Evolutionary conservation across 2,113 vertebrate species (phyloP).

Genomic region (Loxodonta africana): DNA sequence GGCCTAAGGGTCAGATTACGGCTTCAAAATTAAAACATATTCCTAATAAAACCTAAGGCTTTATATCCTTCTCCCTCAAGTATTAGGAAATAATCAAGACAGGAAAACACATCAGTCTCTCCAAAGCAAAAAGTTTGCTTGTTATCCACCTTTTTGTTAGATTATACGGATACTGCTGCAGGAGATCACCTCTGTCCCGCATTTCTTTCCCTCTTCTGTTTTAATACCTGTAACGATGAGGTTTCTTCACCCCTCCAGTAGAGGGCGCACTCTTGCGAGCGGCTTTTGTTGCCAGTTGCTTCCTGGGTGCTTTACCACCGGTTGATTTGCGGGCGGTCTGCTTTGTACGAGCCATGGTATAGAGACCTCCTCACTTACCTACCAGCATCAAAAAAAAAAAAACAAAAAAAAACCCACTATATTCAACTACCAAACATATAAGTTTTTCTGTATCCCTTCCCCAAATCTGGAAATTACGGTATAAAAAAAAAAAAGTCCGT

Average conservation of each 20-base stretch:
- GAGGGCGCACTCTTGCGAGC: slow-evolving; percentile 91
- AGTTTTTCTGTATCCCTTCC: background rate
- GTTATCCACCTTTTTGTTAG: slow-evolving; percentile 17
- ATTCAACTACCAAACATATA: background rate
- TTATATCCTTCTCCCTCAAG: background rate
- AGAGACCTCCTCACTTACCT: slow-evolving; percentile 86
- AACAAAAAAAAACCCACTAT: slow-evolving; percentile 37
- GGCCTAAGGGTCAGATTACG: background rate
- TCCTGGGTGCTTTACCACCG: slow-evolving; percentile 89
- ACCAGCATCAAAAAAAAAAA: slow-evolving; percentile 42
- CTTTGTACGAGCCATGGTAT: slow-evolving; percentile 90
- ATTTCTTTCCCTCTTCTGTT: background rate
- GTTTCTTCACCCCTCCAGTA: slow-evolving; percentile 91
- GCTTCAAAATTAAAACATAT: slow-evolving; percentile 46
- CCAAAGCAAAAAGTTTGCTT: slow-evolving; percentile 36
- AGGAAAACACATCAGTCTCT: background rate
- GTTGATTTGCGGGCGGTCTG: slow-evolving; percentile 90
- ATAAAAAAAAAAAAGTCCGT: background rate
- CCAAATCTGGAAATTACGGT: background rate
- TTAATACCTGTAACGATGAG: slow-evolving; percentile 89
- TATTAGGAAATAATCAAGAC: background rate
- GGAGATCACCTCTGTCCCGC: background rate
- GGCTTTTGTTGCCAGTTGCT: slow-evolving; percentile 90
- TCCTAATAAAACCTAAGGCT: background rate
- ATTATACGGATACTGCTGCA: background rate